Base-by-base conservation (phyloP, 2,888 invertebrate genomes). In the Lucinisca nassula region DNA sequence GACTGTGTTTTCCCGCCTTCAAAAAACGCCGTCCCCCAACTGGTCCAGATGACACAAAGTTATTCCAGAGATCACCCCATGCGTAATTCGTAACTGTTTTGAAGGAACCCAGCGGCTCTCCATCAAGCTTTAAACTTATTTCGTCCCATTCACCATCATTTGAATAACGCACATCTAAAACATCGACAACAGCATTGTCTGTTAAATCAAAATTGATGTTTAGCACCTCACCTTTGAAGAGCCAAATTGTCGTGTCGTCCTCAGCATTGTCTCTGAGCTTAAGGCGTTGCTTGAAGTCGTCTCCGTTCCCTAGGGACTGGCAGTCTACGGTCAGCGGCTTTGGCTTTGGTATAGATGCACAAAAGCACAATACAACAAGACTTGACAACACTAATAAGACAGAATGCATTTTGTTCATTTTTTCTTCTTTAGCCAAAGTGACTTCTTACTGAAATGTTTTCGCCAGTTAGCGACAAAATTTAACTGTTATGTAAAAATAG, bases 71-170 rank as follows among this genome's bases (percentile, higher is more conserved):
- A 14, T 87, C 40, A 1, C 91, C 90, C 88, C 87, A 90, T 14
- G 75, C 84, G 74, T 70, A 67, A 27, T 75, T 58, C 12, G 80
- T 35, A 10, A 45, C 27, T 8, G 90, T 90, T 51, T 77, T 87
- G 55, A 92, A 90, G 0, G 35, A 35, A 1, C 91, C 89, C 3
- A 92, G 58, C 27, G 72, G 37, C 3, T 35, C 58, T 30, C 70
- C 89, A 74, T 92, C 88, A 12, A 92, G 72, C 3, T 61, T 72
- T n/a, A 92, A 14, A 1, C 61, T 51, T 24, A 92, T 78, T 12
- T 32, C 24, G 40, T 92, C 91, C 24, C 40, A 75, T n/a, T 82
- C 84, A 38, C 91, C 91, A 78, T 92, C 91, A 67, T 92, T 92
- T 0, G 91, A 89, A 49, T 90, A 92, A 4, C 82, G 77, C 3